A percentile compares a stretch with the other conserved stretches of the same genome.
Evolutionary conservation across 1,140 invertebrate genomes (phyloP).

Genomic region (Melanaphis sacchari): DNA sequence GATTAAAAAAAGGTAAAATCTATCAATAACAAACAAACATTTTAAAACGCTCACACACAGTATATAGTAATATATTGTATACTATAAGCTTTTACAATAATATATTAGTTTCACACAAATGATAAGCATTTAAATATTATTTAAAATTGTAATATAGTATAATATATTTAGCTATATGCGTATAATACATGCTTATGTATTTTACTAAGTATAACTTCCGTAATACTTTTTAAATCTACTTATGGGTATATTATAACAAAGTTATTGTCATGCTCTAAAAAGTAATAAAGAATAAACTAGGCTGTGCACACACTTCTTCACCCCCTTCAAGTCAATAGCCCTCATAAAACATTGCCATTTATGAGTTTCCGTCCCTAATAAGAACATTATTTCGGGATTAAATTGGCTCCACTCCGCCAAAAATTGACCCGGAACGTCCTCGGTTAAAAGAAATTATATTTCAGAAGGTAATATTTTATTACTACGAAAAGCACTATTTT

Average conservation of each 20-base stretch:
- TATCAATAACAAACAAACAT: not conserved
- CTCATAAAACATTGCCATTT: constrained; percentile 51
- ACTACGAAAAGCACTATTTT: not conserved
- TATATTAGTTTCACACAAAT: not conserved
- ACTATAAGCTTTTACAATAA: not conserved
- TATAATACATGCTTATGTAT: not conserved
- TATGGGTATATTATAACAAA: constrained; percentile 16
- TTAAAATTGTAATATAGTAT: not conserved
- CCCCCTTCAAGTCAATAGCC: not conserved
- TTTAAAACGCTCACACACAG: not conserved
- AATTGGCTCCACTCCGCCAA: not conserved
- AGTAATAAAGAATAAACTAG: constrained; percentile 50
- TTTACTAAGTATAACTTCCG: not conserved
- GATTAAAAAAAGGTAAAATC: not conserved
- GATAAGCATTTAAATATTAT: not conserved
- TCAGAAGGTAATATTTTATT: constrained; percentile 17
- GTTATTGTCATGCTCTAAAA: constrained; percentile 27
- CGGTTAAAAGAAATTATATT: not conserved
- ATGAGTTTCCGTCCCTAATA: constrained; percentile 51
- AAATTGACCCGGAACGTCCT: not conserved
- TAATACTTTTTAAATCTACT: constrained; percentile 31
- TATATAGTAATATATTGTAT: not conserved
- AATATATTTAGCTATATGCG: not conserved
- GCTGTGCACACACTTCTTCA: constrained; percentile 20
- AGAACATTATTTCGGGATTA: constrained; percentile 32